Evolutionary conservation across 2,888 invertebrate species (phyloP).

Genomic region (Gari tellinella): DNA sequence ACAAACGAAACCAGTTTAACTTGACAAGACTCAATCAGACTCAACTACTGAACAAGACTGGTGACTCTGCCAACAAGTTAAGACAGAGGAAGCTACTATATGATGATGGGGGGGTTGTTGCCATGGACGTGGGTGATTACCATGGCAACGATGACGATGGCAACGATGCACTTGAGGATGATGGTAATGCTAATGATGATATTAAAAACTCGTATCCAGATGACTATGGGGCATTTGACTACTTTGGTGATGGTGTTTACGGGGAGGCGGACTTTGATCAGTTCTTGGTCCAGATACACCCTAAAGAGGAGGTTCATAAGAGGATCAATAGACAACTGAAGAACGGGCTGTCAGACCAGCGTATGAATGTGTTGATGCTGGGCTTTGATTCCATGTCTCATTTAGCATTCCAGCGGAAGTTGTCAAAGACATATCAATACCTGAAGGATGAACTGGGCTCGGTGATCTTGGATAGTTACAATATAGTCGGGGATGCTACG

Average conservation of each 20-base stretch:
- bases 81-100: too few relatives aligned
- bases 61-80: too few relatives aligned
- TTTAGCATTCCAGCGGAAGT: slow-evolving; percentile 74
- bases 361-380: slow-evolving; percentile 78
- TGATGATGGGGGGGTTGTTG: slow-evolving; percentile 64
- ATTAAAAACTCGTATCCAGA: background rate
- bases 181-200: background rate
- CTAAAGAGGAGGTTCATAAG: slow-evolving; percentile 71
- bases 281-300: slow-evolving; percentile 76
- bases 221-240: background rate
- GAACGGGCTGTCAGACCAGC: background rate
- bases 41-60: too few relatives aligned
- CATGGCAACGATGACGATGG: background rate
- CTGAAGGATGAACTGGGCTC: slow-evolving; percentile 70
- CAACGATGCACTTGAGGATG: background rate
- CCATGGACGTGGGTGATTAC: slow-evolving; percentile 19
- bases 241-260: background rate
- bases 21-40: too few relatives aligned
- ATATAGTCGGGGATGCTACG: slow-evolving; percentile 81
- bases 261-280: slow-evolving; percentile 74
- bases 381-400: slow-evolving; percentile 81
- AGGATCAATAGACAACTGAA: slow-evolving; percentile 51
- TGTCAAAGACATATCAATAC: slow-evolving; percentile 75
- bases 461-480: slow-evolving; percentile 79
- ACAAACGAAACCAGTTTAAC: too few relatives aligned